Evolutionary conservation across 92 coral and sea anemone genomes (phyloP), one percentile per base, ranked within the genome.

Genomic region (Siderastrea radians): DNA sequence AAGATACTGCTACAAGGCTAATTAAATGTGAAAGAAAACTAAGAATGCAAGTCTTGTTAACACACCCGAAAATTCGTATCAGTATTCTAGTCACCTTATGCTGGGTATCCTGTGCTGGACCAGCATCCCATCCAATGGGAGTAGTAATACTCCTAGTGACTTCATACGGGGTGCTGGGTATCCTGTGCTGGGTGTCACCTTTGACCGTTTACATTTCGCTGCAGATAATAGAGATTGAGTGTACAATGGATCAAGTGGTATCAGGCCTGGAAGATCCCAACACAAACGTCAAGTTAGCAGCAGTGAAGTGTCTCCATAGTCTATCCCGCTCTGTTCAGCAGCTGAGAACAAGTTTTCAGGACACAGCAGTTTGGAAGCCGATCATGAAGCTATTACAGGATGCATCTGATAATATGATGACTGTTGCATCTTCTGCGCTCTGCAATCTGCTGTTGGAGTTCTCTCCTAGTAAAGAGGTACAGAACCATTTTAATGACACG

Each of bases 391-490:
- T 96, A 8, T 69, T 96, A 69, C 98, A 95, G 74, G 98, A 96
- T 54, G 98, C 99, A 6, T 91, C 95, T 15, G 99, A 97, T 49
- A 96, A 95, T 57, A 96, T 97, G 96, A 79, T 97, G 73, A 97
- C 98, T 26, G 99, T 97, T 47, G 98, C 98, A 5, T 97, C 99
- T 48, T 96, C 99, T 9, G 99, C 99, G 19, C 95, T 97, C 9
- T 97, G 99, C 80, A 97, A 97, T 82, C 88, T 97, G 38, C 87
- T 97, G 77, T 90, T 97, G 78, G 99, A 97, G 81, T 97, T 97
- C 78, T 97, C 99, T 9, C 99, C 99, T 1, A 97, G 99, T 71
- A 97, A 97, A 89, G 99, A 97, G 96, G 99, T 97, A 76, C n/a
- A n/a, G n/a, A n/a, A n/a, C 38, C 38, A 26, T 26, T 26, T 26